Conservation (phyloP, 2,888 invertebrate species). For the Lampropteryx suffumata region DNA sequence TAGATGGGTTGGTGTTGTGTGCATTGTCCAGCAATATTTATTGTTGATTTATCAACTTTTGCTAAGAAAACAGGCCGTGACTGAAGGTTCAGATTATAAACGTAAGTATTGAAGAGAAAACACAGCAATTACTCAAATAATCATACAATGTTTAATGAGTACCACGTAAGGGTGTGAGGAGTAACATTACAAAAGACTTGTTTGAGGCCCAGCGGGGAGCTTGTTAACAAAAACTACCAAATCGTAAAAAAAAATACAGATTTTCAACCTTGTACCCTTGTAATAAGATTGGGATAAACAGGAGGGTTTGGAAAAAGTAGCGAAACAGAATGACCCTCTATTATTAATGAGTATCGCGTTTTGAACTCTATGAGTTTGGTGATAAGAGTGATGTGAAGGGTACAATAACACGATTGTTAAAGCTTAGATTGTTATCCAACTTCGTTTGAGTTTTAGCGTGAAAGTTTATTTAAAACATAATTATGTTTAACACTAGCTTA, state of each 20-base stretch:
- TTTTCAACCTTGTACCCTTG: constrained; percentile 5
- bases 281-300: constrained; percentile 1
- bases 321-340: constrained; percentile 3
- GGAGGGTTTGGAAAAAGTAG: neutral
- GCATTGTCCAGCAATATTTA: too few species aligned
- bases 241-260: neutral
- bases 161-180: constrained; percentile 21
- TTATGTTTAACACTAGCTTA: too few species aligned
- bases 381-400: neutral
- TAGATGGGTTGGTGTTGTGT: too few species aligned
- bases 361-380: neutral
- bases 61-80: too few species aligned
- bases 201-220: constrained; percentile 29
- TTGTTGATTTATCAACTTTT: too few species aligned
- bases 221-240: constrained; percentile 16
- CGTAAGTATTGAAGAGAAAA: constrained; percentile 6
- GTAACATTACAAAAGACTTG: constrained; percentile 26
- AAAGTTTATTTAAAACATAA: neutral
- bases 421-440: constrained; percentile 16
- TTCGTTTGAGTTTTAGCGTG: constrained; percentile 9
- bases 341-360: neutral
- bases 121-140: constrained; percentile 19
- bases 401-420: constrained; percentile 11
- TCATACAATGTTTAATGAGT: constrained; percentile 25
- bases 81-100: neutral